Conservation (phyloP, 2,797 vertebrate genomes). For the Tarsius wallacei region DNA sequence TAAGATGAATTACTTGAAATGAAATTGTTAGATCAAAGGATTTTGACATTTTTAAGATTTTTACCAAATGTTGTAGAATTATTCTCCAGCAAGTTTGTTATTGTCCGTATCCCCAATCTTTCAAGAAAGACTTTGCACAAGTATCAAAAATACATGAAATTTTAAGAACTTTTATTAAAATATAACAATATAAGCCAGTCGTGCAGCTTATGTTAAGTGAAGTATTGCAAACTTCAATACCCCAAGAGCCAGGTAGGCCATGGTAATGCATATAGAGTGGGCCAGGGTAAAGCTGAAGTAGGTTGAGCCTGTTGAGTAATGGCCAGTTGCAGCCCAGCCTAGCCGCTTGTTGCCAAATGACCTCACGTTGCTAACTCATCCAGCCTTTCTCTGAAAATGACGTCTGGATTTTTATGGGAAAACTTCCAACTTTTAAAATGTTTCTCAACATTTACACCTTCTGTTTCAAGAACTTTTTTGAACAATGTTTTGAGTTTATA, state of each 20-base stretch:
- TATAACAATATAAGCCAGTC: neutral
- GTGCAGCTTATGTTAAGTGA: neutral
- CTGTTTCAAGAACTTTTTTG: constrained; percentile 3
- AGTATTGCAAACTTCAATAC: neutral
- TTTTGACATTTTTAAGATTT: constrained; percentile 26
- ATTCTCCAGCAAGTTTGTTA: neutral
- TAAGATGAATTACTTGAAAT: constrained; percentile 43
- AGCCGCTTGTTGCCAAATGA: neutral
- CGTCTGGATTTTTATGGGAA: constrained; percentile 1
- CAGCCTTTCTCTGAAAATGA: neutral
- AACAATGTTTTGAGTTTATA: constrained; percentile 27
- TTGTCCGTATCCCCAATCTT: neutral
- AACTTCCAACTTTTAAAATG: neutral
- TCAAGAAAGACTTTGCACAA: neutral
- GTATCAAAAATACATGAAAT: neutral
- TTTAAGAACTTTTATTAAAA: neutral
- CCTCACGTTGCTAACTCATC: neutral
- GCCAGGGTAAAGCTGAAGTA: too few relatives aligned
- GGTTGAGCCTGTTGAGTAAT: neutral
- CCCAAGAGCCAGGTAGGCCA: neutral
- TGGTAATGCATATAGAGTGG: neutral
- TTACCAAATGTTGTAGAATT: constrained; percentile 25
- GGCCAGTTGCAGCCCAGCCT: neutral
- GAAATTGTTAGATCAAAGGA: constrained; percentile 19
- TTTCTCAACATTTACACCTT: neutral